These are phyloP conservation scores for Cryptus viduatorius DNA, from an alignment of 2,888 invertebrate genomes.

Conservation along the genomic window DNA sequence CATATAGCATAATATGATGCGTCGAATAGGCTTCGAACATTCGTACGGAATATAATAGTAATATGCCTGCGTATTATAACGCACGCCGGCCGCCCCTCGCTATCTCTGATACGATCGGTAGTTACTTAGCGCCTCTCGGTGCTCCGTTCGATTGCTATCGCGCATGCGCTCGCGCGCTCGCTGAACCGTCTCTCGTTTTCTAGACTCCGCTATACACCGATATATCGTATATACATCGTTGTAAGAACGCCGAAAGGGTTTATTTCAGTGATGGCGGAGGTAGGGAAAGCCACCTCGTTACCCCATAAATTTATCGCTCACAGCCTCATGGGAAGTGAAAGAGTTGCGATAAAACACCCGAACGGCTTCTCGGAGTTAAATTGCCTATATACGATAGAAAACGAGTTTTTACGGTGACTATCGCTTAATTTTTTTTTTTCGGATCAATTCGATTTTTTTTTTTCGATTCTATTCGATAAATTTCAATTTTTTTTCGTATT, in stretches of 20 bases:
- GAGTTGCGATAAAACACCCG: conserved; percentile 63
- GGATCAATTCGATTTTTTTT: not conserved
- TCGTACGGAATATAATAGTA: conserved; percentile 25
- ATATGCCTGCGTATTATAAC: conserved; percentile 58
- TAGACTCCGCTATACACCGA: conserved; percentile 51
- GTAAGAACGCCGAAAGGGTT: conserved; percentile 13
- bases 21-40: conserved; percentile 39
- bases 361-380: conserved; percentile 52
- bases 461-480: conserved; percentile 2
- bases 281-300: conserved; percentile 76
- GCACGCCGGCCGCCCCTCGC: conserved; percentile 55
- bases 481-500: no score
- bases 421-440: not conserved
- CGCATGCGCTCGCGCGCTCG: conserved; percentile 62
- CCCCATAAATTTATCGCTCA: conserved; percentile 82
- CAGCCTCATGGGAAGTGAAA: conserved; percentile 64
- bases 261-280: conserved; percentile 52
- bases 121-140: conserved; percentile 84
- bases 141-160: conserved; percentile 81
- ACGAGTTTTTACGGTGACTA: not conserved
- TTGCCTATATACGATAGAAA: not conserved
- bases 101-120: conserved; percentile 82
- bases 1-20: conserved; percentile 3
- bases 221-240: not conserved
- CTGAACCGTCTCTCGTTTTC: conserved; percentile 69